Evolutionary conservation across 2,888 invertebrate species (phyloP).

Genomic region (Caenorhabditis sulstoni): DNA sequence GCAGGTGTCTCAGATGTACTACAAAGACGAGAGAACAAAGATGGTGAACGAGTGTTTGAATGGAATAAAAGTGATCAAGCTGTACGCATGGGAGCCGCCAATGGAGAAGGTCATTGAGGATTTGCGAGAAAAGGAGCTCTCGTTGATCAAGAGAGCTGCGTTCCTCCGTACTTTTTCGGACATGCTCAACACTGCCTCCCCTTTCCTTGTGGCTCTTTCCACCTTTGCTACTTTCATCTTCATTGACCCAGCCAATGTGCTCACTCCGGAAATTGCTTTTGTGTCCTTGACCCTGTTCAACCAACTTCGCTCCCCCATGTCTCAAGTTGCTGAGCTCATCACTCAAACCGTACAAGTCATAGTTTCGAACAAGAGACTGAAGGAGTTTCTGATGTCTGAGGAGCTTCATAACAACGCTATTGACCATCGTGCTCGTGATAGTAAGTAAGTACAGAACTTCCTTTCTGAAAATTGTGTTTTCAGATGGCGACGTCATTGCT

Average conservation of each 20-base stretch:
- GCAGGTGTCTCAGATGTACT: constrained; percentile 88
- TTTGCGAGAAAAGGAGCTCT: constrained; percentile 75
- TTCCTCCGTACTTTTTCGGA: constrained; percentile 78
- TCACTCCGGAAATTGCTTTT: constrained; percentile 87
- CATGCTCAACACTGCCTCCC: constrained; percentile 79
- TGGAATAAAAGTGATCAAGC: constrained; percentile 87
- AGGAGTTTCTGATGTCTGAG: constrained; percentile 76
- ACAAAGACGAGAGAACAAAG: constrained; percentile 94
- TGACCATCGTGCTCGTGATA: constrained; percentile 63
- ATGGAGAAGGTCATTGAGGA: constrained; percentile 78
- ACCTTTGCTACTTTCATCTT: constrained; percentile 78
- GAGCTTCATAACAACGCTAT: constrained; percentile 62
- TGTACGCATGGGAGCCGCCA: constrained; percentile 83
- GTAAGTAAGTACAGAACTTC: no score
- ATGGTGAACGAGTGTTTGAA: constrained; percentile 94
- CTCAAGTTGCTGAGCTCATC: constrained; percentile 86
- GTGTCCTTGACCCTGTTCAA: constrained; percentile 97
- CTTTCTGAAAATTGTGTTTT: constrained; percentile 10
- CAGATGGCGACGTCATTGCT: constrained; percentile 73
- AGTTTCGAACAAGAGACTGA: constrained; percentile 76
- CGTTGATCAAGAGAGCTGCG: constrained; percentile 75
- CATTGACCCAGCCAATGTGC: constrained; percentile 74
- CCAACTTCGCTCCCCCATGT: constrained; percentile 95
- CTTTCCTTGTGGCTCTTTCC: constrained; percentile 79
- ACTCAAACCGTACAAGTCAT: constrained; percentile 79